Evolutionary conservation across 2,888 invertebrate genomes (phyloP).

Genomic region (Thecocarcelia acutangulata): DNA sequence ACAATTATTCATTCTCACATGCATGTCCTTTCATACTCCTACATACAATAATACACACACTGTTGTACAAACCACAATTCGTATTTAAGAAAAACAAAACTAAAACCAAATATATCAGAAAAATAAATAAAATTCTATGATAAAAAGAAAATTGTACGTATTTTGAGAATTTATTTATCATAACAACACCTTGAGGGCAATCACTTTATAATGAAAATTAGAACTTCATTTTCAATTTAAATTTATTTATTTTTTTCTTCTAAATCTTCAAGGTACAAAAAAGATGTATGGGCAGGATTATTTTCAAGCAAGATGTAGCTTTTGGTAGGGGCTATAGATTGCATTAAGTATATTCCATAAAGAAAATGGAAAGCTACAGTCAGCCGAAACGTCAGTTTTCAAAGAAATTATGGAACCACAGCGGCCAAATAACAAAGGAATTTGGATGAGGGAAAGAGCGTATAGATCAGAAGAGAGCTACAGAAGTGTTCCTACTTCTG

Average conservation of each 20-base stretch:
- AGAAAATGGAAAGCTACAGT: no score
- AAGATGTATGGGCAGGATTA: no score
- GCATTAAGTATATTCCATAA: no score
- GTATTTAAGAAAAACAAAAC: constrained; percentile 30
- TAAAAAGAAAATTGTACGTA: constrained; percentile 21
- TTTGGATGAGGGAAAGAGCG: no score
- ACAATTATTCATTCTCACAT: background rate
- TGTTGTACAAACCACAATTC: constrained; percentile 14
- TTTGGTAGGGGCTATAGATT: no score
- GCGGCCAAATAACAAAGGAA: no score
- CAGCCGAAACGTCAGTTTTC: no score
- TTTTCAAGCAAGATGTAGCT: no score
- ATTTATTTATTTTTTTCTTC: background rate
- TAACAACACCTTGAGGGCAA: constrained; percentile 25
- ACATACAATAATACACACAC: background rate
- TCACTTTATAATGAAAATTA: constrained; percentile 30
- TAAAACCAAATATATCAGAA: constrained; percentile 22
- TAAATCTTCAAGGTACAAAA: background rate
- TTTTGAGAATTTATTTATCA: constrained; percentile 25
- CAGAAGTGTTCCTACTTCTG: no score
- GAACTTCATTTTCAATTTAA: background rate
- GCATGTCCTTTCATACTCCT: background rate
- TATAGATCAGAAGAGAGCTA: no score
- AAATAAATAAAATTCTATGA: constrained; percentile 28
- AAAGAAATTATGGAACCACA: no score